phyloP scores from a whole-genome alignment of 2,888 invertebrate genomes.

The Microdon myrmicae region DNA sequence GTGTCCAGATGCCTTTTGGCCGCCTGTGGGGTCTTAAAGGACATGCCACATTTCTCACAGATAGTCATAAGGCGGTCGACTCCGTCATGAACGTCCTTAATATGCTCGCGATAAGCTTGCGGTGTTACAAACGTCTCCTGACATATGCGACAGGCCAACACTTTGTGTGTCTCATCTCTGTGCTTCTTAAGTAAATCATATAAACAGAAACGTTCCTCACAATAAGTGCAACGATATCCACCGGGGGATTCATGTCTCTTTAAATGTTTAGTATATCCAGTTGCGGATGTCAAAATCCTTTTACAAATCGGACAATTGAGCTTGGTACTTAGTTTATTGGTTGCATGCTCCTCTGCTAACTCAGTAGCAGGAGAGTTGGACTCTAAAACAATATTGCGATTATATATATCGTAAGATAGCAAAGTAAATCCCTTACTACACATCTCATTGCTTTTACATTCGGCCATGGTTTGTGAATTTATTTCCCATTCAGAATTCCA shows the following conservation, averaged over 20 bases:
- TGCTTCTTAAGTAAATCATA: slow-evolving; percentile 61
- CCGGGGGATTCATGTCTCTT: slow-evolving; percentile 65
- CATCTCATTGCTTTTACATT: too few relatives aligned
- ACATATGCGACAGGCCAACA: slow-evolving; percentile 64
- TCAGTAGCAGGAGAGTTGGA: too few relatives aligned
- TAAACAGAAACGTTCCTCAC: slow-evolving; percentile 60
- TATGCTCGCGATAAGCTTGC: slow-evolving; percentile 63
- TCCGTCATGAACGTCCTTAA: slow-evolving; percentile 63
- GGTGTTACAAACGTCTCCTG: slow-evolving; percentile 58
- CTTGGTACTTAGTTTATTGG: slow-evolving; percentile 61
- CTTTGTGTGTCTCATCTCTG: slow-evolving; percentile 57
- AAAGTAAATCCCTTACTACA: too few relatives aligned
- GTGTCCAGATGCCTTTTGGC: slow-evolving; percentile 62
- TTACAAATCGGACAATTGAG: slow-evolving; percentile 63
- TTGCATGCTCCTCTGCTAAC: too few relatives aligned
- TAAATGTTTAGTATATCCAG: slow-evolving; percentile 65
- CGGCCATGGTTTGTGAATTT: neutral
- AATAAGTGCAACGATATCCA: slow-evolving; percentile 65
- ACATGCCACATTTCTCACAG: slow-evolving; percentile 67
- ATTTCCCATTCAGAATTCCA: neutral
- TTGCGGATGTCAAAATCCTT: slow-evolving; percentile 59
- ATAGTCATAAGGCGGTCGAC: slow-evolving; percentile 63
- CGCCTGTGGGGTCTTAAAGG: slow-evolving; percentile 65
- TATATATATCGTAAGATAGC: too few relatives aligned
- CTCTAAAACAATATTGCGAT: too few relatives aligned